These are phyloP conservation scores for Sebastes baramenuke DNA, from an alignment of 2,797 vertebrate species.

Conservation along the genomic window DNA sequence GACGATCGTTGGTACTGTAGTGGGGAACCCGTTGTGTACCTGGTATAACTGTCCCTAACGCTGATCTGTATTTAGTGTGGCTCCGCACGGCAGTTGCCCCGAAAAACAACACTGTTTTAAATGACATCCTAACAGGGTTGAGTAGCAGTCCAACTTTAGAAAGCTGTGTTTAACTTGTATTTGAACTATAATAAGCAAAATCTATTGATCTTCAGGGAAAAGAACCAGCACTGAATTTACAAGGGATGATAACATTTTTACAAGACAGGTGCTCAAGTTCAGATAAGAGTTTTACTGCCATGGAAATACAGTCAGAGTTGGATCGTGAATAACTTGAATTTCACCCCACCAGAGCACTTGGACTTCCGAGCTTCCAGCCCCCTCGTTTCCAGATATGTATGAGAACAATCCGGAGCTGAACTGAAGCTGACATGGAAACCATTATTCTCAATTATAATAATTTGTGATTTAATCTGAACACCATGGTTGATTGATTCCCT, in stretches of 20 bases:
- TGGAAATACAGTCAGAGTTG: slow-evolving; percentile 28
- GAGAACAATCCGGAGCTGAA: slow-evolving; percentile 66
- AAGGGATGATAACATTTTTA: slow-evolving; percentile 24
- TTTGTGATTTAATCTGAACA: slow-evolving; percentile 80
- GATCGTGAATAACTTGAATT: slow-evolving; percentile 37
- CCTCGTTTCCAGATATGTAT: slow-evolving; percentile 55
- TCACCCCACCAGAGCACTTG: slow-evolving; percentile 6
- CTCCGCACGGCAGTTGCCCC: slow-evolving; percentile 6
- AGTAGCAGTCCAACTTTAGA: slow-evolving; percentile 21
- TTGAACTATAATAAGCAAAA: neutral
- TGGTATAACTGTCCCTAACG: neutral
- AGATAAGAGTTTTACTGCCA: slow-evolving; percentile 38
- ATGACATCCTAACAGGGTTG: slow-evolving; percentile 16
- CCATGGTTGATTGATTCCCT: slow-evolving; percentile 72
- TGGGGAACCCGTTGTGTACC: too few relatives aligned
- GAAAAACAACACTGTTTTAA: slow-evolving; percentile 34
- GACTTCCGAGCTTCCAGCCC: slow-evolving; percentile 33
- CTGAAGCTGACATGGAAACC: slow-evolving; percentile 79
- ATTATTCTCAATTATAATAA: slow-evolving; percentile 80
- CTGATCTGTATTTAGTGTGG: slow-evolving; percentile 35
- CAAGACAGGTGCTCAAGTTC: slow-evolving; percentile 51
- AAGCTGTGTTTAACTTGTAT: slow-evolving; percentile 5
- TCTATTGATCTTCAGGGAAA: slow-evolving; percentile 3
- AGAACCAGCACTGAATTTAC: slow-evolving; percentile 4
- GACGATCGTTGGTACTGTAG: too few relatives aligned